Percentiles rank a stretch among this genome's conserved stretches.
Evolutionary conservation across 2,797 vertebrate species (phyloP).

Genomic region (Todus mexicanus): DNA sequence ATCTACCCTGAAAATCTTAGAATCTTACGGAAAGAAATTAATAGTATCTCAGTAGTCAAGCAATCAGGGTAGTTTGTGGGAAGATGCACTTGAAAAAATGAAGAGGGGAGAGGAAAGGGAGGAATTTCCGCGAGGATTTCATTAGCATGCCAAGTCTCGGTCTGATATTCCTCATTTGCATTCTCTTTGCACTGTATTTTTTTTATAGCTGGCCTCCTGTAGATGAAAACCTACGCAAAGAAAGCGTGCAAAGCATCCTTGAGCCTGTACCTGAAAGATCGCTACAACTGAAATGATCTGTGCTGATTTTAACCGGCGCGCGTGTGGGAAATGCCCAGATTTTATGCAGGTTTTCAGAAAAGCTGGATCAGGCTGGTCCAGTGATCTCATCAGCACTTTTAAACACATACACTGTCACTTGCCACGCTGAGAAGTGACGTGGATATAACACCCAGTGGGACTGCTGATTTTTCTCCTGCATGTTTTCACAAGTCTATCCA

Average conservation of each 20-base stretch:
- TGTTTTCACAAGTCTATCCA: neutral
- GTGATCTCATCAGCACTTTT: neutral
- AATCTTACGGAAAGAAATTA: neutral
- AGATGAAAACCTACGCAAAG: neutral
- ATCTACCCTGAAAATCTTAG: neutral
- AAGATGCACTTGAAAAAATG: slow-evolving; percentile 22
- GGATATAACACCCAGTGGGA: neutral
- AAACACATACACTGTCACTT: neutral
- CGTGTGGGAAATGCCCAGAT: neutral
- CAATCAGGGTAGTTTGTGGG: neutral
- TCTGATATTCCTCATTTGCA: neutral
- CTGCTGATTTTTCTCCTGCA: neutral
- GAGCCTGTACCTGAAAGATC: neutral
- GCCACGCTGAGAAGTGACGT: neutral
- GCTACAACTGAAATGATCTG: neutral
- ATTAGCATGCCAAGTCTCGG: neutral
- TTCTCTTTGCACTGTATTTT: neutral
- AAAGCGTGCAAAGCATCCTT: neutral
- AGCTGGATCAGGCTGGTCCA: neutral
- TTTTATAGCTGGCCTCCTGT: neutral
- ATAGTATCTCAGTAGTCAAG: neutral
- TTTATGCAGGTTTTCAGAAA: neutral
- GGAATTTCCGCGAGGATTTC: neutral
- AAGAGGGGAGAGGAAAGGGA: neutral
- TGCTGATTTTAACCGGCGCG: neutral